Evolutionary conservation across 2,113 vertebrate genomes (phyloP).

Genomic region (Clarias magur): DNA sequence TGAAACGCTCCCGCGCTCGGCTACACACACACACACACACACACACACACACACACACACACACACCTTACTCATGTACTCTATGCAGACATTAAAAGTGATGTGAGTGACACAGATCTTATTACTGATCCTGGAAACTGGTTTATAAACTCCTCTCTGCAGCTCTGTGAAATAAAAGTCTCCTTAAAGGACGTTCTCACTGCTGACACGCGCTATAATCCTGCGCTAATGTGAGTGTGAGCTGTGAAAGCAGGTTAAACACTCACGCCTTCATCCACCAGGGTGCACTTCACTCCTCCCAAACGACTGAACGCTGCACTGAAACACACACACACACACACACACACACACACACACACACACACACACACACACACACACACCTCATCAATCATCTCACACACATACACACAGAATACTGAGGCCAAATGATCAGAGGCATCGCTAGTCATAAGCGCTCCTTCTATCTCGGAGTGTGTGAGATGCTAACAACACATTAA

Average conservation of each 20-base stretch:
- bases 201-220: too few relatives aligned
- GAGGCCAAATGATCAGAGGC: neutral
- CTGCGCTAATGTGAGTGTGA: too few relatives aligned
- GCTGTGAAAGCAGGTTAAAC: neutral
- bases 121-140: too few relatives aligned
- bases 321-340: slow-evolving; percentile 22
- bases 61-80: neutral
- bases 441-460: too few relatives aligned
- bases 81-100: neutral
- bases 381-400: neutral
- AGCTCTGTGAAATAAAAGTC: neutral
- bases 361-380: neutral
- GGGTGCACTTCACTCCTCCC: slow-evolving; percentile 89
- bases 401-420: neutral
- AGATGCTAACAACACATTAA: neutral
- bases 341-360: neutral
- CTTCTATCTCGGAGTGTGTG: neutral
- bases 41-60: too few relatives aligned
- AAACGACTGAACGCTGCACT: slow-evolving; percentile 93
- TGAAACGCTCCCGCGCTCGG: slow-evolving; percentile 88
- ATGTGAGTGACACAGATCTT: too few relatives aligned
- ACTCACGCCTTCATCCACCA: slow-evolving; percentile 77
- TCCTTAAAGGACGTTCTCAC: too few relatives aligned
- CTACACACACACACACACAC: slow-evolving; percentile 59
- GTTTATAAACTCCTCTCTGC: too few relatives aligned